Evolutionary conservation across 2,888 invertebrate genomes (phyloP).

Genomic region (Parapristionchus giblindavisi): DNA sequence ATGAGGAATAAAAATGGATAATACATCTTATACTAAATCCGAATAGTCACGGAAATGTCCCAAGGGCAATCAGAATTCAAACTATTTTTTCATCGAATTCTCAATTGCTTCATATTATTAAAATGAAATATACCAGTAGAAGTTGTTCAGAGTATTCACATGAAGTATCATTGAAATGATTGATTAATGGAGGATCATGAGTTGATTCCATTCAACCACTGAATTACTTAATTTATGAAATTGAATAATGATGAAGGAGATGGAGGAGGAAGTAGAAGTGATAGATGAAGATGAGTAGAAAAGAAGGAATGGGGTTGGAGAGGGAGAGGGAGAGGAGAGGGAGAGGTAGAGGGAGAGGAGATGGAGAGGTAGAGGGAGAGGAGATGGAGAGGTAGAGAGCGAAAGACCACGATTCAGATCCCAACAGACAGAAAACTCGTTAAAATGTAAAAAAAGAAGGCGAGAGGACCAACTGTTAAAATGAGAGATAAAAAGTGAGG

Average conservation of each 20-base stretch:
- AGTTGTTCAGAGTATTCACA: conserved; percentile 27
- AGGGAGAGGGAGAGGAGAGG: neutral
- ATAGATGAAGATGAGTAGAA: neutral
- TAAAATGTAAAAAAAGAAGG: too few relatives aligned
- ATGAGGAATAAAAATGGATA: too few relatives aligned
- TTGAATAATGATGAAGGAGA: neutral
- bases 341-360: too few relatives aligned
- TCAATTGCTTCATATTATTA: conserved; percentile 39
- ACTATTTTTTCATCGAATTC: conserved; percentile 3
- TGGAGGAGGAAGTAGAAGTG: neutral
- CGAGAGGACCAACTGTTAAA: too few relatives aligned
- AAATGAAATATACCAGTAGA: conserved; percentile 4
- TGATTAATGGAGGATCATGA: neutral
- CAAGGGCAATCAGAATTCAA: too few relatives aligned
- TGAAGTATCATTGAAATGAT: neutral
- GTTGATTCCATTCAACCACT: conserved; percentile 19
- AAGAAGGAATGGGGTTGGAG: neutral
- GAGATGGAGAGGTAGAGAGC: too few relatives aligned
- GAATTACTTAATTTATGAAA: neutral
- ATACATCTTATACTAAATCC: too few relatives aligned
- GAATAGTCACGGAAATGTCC: too few relatives aligned
- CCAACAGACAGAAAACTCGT: too few relatives aligned
- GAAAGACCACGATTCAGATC: too few relatives aligned
- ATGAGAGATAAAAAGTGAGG: too few relatives aligned
- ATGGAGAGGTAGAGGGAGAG: too few relatives aligned